Base-by-base conservation (phyloP, 2,113 vertebrate species). In the Telmatochromis sp. region DNA sequence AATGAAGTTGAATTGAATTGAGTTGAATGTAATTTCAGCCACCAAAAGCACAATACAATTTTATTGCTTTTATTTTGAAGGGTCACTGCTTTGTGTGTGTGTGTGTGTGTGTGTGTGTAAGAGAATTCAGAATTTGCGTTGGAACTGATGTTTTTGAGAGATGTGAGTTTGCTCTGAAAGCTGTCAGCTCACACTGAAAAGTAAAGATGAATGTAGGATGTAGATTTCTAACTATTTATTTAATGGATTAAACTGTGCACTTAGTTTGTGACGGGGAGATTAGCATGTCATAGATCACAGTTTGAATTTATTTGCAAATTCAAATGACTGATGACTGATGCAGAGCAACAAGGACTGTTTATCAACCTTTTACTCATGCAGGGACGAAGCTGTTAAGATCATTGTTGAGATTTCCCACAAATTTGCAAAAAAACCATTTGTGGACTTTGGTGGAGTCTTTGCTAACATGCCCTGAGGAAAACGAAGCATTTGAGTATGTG, bases 171-270 rank as follows among this genome's bases (percentile, higher is more conserved):
- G 33, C 33, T 37, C 33, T 37, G 33, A 65, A 13, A 65, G 33
- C 19, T 65, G 4, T 35, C 2, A 7, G 60, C 1, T 63, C 28
- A 63, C 31, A 35, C 9, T 60, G 2, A 60, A 60, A 65, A n/a
- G 33, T 7, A 37, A 65, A 7, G 31, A 65, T 65, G 17, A 65
- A 7, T n/a, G 31, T 35, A 65, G 10, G 15, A 12, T 37, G 31
- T 12, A 37, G 31, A 65, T 35, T 35, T 35, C 28, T 4, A n/a
- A 13, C 4, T n/a, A 37, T 63, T 60, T 33, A 60, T 33, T 33
- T 6, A 0, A 15, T 28, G 26, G 4, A 65, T 33, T 65, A 65
- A 35, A 35, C 31, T 0, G 1, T 0, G 31, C 33, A n/a, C 17
- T 37, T 37, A 13, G 60, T 37, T 37, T 37, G 19, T 65, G 33